Percentiles rank a stretch among this genome's conserved stretches.
Conservation (phyloP, 1,140 invertebrate species). For the Papilio polytes region DNA sequence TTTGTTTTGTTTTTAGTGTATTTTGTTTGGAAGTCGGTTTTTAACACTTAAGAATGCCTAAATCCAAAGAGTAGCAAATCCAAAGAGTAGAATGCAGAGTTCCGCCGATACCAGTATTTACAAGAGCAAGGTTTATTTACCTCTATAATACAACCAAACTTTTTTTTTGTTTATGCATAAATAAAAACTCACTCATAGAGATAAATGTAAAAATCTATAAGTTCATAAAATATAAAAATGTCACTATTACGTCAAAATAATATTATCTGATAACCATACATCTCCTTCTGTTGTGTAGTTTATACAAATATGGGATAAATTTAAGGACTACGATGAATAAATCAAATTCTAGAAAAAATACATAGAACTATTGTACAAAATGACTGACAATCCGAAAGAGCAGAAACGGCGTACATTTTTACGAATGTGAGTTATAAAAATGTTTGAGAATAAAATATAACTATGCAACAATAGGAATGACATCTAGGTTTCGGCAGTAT, state of each 20-base stretch:
- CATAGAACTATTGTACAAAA: not conserved
- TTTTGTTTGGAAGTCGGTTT: no score
- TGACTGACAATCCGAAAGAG: not conserved
- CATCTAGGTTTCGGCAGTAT: no score
- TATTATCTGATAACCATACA: conserved; percentile 18
- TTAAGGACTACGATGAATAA: not conserved
- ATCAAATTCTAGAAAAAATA: not conserved
- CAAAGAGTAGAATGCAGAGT: no score
- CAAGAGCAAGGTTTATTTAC: no score
- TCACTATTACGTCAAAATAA: not conserved
- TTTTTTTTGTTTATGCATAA: not conserved
- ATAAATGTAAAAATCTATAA: no score
- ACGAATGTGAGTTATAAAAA: not conserved
- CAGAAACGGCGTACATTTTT: not conserved
- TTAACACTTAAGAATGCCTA: no score
- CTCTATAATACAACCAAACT: no score
- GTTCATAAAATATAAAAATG: not conserved
- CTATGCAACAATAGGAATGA: not conserved
- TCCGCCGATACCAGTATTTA: no score
- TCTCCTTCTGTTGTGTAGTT: not conserved
- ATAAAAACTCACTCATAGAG: not conserved
- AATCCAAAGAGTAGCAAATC: no score
- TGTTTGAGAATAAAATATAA: not conserved
- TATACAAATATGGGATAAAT: conserved; percentile 10
- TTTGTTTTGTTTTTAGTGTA: no score